Percentiles rank a stretch among this genome's conserved stretches.
Evolutionary conservation across 2,797 vertebrate genomes (phyloP).

Genomic region (Choloepus didactylus): DNA sequence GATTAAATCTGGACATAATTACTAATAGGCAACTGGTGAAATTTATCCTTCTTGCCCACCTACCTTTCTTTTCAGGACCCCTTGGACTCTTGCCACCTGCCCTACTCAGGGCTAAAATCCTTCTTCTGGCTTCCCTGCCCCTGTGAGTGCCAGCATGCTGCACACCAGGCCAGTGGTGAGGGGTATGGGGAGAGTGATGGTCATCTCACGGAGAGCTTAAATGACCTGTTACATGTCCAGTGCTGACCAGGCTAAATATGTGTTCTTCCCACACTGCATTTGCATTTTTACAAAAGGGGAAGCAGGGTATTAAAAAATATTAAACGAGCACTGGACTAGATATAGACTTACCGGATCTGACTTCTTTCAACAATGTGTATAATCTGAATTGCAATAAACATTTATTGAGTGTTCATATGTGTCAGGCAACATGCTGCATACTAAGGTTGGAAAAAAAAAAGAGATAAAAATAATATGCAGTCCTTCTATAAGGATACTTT

Average conservation of each 20-base stretch:
- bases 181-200: neutral
- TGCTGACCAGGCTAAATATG: neutral
- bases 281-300: slow-evolving; percentile 17
- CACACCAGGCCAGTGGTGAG: neutral
- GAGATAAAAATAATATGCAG: neutral
- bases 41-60: neutral
- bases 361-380: neutral
- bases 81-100: neutral
- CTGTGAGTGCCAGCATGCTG: neutral
- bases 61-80: neutral
- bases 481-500: neutral
- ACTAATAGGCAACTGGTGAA: neutral
- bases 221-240: neutral
- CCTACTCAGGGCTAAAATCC: fast-evolving
- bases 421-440: neutral
- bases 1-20: neutral
- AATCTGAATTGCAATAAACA: neutral
- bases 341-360: neutral
- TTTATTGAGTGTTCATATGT: neutral
- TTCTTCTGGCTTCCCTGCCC: neutral
- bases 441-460: neutral
- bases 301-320: neutral
- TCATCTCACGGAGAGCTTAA: neutral
- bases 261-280: neutral
- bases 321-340: neutral